phyloP scores from a whole-genome alignment of 2,113 vertebrate species.

The Syngnathus floridae region DNA sequence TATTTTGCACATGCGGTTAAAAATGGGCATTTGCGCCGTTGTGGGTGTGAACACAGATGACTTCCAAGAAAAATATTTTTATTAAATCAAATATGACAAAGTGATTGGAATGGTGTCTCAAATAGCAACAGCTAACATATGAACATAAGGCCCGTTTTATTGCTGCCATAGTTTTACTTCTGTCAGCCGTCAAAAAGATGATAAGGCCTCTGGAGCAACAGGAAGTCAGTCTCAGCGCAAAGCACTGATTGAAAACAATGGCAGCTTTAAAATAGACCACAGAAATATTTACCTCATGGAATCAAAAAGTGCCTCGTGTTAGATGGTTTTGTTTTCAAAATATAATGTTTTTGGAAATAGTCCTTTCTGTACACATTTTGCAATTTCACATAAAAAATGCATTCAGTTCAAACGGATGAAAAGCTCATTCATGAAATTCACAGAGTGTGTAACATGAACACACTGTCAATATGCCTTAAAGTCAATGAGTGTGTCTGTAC shows the following conservation, averaged over 20 bases:
- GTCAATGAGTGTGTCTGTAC: neutral
- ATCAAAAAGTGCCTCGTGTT: neutral
- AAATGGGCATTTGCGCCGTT: no score
- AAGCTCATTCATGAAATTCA: neutral
- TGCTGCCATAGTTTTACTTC: neutral
- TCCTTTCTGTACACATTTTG: neutral
- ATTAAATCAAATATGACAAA: neutral
- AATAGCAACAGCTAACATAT: neutral
- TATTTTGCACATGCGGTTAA: no score
- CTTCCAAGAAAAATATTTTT: neutral
- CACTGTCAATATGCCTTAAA: neutral
- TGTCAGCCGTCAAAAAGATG: neutral
- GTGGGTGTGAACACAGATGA: no score
- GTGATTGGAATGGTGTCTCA: neutral
- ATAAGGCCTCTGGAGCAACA: neutral
- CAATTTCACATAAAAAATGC: neutral
- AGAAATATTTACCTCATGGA: neutral
- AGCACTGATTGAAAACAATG: constrained; percentile 3
- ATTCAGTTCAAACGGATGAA: neutral
- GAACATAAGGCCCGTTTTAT: neutral
- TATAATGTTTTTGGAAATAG: neutral
- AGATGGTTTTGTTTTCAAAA: neutral
- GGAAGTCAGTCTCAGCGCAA: neutral
- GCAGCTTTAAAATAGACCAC: neutral
- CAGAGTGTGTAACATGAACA: neutral